Base-by-base conservation (phyloP, 2,797 vertebrate species). In the Pelochelys cantorii region DNA sequence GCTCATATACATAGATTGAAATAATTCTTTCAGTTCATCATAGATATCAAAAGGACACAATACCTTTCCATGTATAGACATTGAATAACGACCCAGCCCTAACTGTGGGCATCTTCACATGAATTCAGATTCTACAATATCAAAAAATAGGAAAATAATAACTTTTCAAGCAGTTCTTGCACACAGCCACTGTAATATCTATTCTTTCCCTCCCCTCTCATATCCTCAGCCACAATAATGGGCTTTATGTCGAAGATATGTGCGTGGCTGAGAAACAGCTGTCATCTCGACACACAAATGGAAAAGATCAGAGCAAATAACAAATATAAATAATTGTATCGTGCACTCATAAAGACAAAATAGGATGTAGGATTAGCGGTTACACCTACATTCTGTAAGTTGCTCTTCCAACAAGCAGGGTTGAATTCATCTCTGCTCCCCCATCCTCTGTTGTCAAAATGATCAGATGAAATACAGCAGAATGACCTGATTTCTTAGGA, bases 401-500 rank as follows among this genome's bases (percentile, higher is more conserved):
- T n/a, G 60, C 18, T 94, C 13, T 95, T 91, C 79, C 84, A 57
- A 92, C 90, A 90, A 89, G 27, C 87, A 83, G 92, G 2, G 84
- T 90, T 89, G 89, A 56, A 83, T 87, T 87, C 90, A 80, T 0
- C 2, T 74, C 92, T 93, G 87, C 90, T 96, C 84, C 92, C 82
- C 65, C 91, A 80, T 71, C 53, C 81, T 85, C 88, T 95, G 91
- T 93, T 97, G 97, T 97, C 96, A 97, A 91, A 97, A 96, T 25
- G 88, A 97, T 97, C 93, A 96, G 83, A 89, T 74, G 92, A 90
- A 94, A 93, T 87, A 79, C 85, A 91, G 54, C 62, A 92, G 93
- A 97, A 92, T 95, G 97, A 96, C 96, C 95, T 97, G 96, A 97
- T 97, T 97, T 96, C 92, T 93, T 96, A 96, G 93, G 94, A 97